Conservation (phyloP, 2,113 vertebrate genomes). For the Ovis aries region DNA sequence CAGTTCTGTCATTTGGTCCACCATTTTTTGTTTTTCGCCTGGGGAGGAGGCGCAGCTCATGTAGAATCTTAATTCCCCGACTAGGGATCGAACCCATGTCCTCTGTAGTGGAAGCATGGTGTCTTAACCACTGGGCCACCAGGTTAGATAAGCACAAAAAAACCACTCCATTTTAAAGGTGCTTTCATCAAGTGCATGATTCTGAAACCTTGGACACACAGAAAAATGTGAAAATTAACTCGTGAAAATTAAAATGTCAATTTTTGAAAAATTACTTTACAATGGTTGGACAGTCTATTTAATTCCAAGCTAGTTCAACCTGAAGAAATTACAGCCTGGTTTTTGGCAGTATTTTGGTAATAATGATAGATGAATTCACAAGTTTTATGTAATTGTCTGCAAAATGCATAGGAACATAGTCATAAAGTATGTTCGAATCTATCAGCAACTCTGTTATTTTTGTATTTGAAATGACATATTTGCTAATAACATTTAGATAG, state of each 20-base stretch:
- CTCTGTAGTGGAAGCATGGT: neutral
- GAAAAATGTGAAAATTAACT: neutral
- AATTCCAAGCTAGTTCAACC: neutral
- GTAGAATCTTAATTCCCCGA: neutral
- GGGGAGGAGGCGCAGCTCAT: neutral
- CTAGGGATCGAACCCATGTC: rapidly evolving
- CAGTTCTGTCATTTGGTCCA: neutral
- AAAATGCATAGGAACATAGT: neutral
- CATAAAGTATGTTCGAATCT: neutral
- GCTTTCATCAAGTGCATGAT: neutral
- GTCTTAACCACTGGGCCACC: neutral
- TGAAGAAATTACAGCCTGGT: neutral
- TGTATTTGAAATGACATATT: neutral
- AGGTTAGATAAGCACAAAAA: neutral
- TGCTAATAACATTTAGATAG: neutral
- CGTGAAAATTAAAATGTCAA: rapidly evolving
- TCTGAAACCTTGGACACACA: neutral
- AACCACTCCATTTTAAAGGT: neutral
- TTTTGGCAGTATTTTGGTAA: neutral
- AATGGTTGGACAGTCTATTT: neutral
- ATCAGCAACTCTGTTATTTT: neutral
- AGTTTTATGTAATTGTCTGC: neutral
- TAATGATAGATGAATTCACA: neutral
- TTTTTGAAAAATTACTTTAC: neutral
- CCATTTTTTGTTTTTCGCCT: neutral